Evolutionary conservation across 23 tunicate genomes (phyloP).

Genomic region (Halocynthia aurantium): DNA sequence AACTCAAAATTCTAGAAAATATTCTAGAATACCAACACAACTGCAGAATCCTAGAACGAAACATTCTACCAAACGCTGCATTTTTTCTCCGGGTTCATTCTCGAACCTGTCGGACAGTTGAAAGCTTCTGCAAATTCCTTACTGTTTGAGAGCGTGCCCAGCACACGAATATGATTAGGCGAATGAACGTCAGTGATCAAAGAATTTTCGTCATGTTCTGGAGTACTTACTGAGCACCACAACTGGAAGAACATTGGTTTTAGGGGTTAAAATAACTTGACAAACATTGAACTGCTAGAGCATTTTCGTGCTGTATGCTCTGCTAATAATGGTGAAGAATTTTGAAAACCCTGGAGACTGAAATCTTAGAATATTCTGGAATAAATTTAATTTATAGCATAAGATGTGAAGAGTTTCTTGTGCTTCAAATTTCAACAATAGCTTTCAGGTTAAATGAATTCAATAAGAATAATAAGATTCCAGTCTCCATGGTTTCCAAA

Average conservation of each 20-base stretch:
- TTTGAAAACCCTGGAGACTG: too few relatives aligned
- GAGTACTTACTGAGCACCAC: conserved; percentile 76
- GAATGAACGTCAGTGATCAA: conserved; percentile 51
- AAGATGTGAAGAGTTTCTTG: too few relatives aligned
- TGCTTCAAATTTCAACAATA: too few relatives aligned
- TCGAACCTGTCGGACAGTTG: conserved; percentile 55
- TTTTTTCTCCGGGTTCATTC: conserved; percentile 81
- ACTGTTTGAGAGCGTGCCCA: conserved; percentile 55
- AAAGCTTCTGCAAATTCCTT: conserved; percentile 62
- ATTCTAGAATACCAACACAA: background rate
- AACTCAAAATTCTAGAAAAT: too few relatives aligned
- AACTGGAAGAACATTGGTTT: conserved; percentile 18
- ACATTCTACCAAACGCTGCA: conserved; percentile 72
- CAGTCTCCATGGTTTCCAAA: too few relatives aligned
- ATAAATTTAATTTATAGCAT: too few relatives aligned
- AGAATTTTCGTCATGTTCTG: conserved; percentile 20
- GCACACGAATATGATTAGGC: conserved; percentile 54
- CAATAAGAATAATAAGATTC: too few relatives aligned
- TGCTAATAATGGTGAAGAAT: too few relatives aligned
- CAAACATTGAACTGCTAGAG: too few relatives aligned
- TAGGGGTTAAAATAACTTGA: background rate
- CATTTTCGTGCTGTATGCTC: too few relatives aligned
- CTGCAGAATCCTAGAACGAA: background rate
- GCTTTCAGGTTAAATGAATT: too few relatives aligned
- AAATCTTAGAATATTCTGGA: too few relatives aligned